These are phyloP conservation scores for Oophaga sylvatica DNA, from an alignment of 2,797 vertebrate species.

Conservation along the genomic window DNA sequence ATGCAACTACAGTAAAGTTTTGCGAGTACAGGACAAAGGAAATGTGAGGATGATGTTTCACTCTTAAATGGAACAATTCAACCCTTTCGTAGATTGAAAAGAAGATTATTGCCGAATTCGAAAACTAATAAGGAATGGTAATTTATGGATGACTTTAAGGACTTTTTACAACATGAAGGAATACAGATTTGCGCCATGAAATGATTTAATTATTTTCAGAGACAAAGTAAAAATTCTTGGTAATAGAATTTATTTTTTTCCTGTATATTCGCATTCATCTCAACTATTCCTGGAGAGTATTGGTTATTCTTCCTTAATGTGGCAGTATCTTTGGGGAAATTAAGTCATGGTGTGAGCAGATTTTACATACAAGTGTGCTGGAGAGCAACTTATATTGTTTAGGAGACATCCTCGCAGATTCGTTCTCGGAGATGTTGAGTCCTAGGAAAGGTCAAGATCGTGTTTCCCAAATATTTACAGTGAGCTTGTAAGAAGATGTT, in stretches of 20 bases:
- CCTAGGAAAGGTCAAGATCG: constrained; percentile 12
- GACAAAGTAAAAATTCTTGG: constrained; percentile 7
- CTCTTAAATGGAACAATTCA: not conserved
- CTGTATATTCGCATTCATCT: constrained; percentile 13
- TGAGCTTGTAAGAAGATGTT: constrained; percentile 12
- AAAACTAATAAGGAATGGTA: not conserved
- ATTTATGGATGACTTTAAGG: not conserved
- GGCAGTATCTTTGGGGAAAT: constrained; percentile 36
- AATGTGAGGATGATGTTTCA: not conserved
- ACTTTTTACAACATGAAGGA: constrained; percentile 1
- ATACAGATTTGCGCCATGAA: not conserved
- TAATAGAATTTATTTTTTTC: not conserved
- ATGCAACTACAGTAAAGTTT: not conserved
- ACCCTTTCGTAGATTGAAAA: not conserved
- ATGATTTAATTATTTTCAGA: not conserved
- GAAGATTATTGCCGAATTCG: not conserved
- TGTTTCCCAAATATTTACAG: constrained; percentile 53
- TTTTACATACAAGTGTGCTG: not conserved
- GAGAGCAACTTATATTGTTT: constrained; percentile 6
- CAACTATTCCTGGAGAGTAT: not conserved
- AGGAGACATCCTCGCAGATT: not conserved
- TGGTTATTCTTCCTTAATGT: constrained; percentile 10
- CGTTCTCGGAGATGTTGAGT: not conserved
- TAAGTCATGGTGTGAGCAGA: constrained; percentile 11
- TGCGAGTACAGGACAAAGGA: not conserved